Conservation (phyloP, 2,113 vertebrate genomes). For the Poeciliopsis prolifica region DNA sequence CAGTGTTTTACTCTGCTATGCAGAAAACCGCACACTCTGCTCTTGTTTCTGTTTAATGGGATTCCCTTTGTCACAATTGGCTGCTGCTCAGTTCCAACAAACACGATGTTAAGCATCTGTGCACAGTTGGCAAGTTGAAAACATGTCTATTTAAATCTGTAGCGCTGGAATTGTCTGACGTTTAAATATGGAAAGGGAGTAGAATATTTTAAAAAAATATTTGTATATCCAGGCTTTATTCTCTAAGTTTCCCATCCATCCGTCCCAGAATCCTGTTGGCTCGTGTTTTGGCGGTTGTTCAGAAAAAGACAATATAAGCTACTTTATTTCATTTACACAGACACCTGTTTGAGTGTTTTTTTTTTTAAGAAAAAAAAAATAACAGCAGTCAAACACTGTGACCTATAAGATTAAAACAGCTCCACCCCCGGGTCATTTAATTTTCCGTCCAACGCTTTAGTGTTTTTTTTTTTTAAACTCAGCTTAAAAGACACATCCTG, state of each 20-base stretch:
- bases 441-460: neutral
- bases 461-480: neutral
- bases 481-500: neutral
- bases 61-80: neutral
- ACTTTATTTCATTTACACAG: too few species aligned
- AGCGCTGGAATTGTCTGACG: neutral
- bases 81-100: neutral
- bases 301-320: too few species aligned
- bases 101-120: neutral
- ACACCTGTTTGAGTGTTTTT: neutral
- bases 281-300: too few species aligned
- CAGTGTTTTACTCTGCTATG: too few species aligned
- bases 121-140: neutral
- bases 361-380: neutral
- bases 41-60: slow-evolving; percentile 26
- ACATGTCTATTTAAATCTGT: neutral
- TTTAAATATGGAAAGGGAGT: too few species aligned
- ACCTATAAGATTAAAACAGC: neutral
- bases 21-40: neutral
- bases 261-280: too few species aligned
- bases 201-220: too few species aligned
- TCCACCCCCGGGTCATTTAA: neutral
- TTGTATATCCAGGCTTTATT: neutral
- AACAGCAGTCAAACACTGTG: neutral
- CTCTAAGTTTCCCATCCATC: neutral